Evolutionary conservation across 2,113 vertebrate species (phyloP).

Genomic region (Theristicus caerulescens): DNA sequence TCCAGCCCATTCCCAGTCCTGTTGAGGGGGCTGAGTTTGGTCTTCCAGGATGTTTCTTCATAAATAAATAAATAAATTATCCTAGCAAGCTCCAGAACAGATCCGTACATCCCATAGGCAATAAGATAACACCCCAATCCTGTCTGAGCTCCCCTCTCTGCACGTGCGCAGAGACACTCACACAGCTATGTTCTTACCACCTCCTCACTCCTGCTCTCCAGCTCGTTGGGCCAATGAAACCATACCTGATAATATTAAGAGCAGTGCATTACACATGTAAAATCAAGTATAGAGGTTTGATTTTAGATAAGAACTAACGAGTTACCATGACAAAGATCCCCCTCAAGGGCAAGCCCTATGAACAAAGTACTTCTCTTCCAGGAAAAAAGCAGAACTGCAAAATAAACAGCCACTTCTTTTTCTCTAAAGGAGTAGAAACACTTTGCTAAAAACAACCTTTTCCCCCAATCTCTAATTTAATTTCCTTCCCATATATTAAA

Average conservation of each 20-base stretch:
- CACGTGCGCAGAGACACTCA: accelerated
- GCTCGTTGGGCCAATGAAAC: not conserved
- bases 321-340: not conserved
- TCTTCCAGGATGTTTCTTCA: not conserved
- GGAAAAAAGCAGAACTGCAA: not conserved
- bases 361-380: not conserved
- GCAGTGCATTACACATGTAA: not conserved
- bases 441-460: not conserved
- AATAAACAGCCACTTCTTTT: not conserved
- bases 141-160: not conserved
- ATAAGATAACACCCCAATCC: not conserved
- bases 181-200: not conserved
- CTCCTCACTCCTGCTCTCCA: not conserved
- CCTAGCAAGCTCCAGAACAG: not conserved
- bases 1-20: not conserved
- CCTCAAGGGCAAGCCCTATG: not conserved
- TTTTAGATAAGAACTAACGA: conserved; percentile 25
- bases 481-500: not conserved
- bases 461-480: not conserved
- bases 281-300: not conserved
- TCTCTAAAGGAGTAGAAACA: not conserved
- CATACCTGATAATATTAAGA: not conserved
- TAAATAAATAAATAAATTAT: not conserved
- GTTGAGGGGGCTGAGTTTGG: not conserved
- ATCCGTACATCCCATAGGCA: not conserved